A percentile compares a stretch with the other conserved stretches of the same genome.
These are phyloP conservation scores for Myripristis jacobus DNA, from an alignment of 2,797 vertebrate genomes.

Conservation along the genomic window DNA sequence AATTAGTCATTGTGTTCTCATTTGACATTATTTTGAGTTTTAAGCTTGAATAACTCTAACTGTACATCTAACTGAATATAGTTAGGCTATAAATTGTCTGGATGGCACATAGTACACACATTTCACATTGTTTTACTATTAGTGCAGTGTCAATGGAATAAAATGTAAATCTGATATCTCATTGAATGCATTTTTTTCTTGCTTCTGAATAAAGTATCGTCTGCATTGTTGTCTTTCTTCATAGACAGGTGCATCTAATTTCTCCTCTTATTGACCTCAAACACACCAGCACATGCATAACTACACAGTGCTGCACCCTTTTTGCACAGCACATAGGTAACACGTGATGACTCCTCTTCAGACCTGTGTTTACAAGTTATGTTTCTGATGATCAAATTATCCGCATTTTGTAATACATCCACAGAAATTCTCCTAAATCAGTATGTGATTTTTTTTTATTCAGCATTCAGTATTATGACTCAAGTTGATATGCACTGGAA, in stretches of 20 bases:
- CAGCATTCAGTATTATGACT: too few species aligned
- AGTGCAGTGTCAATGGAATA: slow-evolving; percentile 42
- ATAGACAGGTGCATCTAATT: neutral
- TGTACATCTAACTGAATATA: too few species aligned
- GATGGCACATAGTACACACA: slow-evolving; percentile 27
- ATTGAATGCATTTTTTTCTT: slow-evolving; percentile 38
- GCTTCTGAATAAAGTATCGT: slow-evolving; percentile 45
- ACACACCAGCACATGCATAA: neutral
- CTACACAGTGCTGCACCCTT: neutral
- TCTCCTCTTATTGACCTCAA: neutral
- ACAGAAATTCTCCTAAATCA: too few species aligned
- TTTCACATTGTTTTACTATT: slow-evolving; percentile 24
- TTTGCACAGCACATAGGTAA: neutral
- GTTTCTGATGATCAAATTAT: too few species aligned
- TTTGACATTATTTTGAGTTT: neutral
- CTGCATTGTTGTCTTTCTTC: slow-evolving; percentile 10
- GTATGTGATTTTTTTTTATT: too few species aligned
- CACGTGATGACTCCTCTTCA: neutral
- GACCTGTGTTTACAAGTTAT: neutral
- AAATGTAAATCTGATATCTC: slow-evolving; percentile 46
- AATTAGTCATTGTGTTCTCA: neutral
- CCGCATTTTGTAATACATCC: too few species aligned
- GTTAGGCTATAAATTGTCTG: too few species aligned
- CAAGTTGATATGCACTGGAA: too few species aligned
- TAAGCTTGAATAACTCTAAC: too few species aligned